Base-by-base conservation (phyloP, 2,888 invertebrate genomes). In the Priocnemis perturbator region DNA sequence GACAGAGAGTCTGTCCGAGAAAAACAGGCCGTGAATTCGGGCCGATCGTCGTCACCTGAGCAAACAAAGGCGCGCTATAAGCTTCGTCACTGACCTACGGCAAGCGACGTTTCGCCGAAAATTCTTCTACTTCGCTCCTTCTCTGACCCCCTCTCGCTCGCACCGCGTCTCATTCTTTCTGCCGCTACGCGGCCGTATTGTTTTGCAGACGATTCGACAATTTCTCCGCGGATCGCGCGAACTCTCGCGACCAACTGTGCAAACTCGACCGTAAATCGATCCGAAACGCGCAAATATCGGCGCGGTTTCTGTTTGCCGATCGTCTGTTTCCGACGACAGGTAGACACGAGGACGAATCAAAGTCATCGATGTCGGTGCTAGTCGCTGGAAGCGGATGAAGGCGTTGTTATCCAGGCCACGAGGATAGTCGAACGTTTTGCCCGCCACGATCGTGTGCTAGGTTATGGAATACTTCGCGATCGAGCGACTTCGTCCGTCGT, bases 231-330 rank as follows among this genome's bases (percentile, higher is more conserved):
- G 7, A 37, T 50, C 50, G 50, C 50, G 50, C 4, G 50, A n/a
- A 17, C 19, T 23, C 30, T 26, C 50, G 55, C 62, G 23, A 53
- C 50, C 79, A 79, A 81, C 78, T 82, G 79, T 81, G 73, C 75
- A 79, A 79, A 81, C 72, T 45, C 55, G 47, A 5, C 64, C 63
- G 65, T 57, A 69, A 79, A 79, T 79, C 66, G 61, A 21, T 58
- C 64, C 60, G 69, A 58, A 67, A 60, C 65, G 70, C 69, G 64
- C 73, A 70, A 78, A 73, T 67, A 71, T 65, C 69, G 74, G 58
- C 62, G 62, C 71, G 74, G 74, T 75, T 66, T 80, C 80, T 84
- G 81, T 83, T 83, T 83, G 77, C 81, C 74, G 74, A 83, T 81
- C 74, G 82, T 84, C 82, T 83, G 81, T 71, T 68, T 74, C 66